These are phyloP conservation scores for Lagocephalus sceleratus DNA, from an alignment of 2,797 vertebrate genomes.

Conservation along the genomic window DNA sequence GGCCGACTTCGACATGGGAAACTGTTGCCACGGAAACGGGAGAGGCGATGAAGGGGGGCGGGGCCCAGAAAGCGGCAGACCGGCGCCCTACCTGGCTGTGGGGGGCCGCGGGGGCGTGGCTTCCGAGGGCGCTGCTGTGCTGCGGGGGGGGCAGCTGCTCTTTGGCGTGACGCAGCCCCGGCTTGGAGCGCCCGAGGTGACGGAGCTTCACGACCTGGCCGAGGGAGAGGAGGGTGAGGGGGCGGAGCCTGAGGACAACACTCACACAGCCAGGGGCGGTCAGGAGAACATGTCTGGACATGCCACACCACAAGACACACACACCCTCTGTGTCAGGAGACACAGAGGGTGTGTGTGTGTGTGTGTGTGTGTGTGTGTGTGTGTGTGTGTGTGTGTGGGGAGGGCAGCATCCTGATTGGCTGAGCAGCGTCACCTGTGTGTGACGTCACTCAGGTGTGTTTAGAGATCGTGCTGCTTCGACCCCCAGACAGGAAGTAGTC, in stretches of 20 bases:
- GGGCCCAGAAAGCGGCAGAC: too few species aligned
- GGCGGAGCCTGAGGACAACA: background rate
- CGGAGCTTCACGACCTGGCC: slow-evolving; percentile 84
- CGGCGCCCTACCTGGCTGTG: slow-evolving; percentile 78
- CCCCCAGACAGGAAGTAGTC: too few species aligned
- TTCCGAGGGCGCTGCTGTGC: slow-evolving; percentile 67
- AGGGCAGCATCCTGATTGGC: too few species aligned
- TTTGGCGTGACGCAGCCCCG: slow-evolving; percentile 78
- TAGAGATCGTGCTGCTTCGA: too few species aligned
- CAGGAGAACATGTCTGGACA: slow-evolving; percentile 14
- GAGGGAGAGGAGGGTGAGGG: background rate
- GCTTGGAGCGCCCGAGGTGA: slow-evolving; percentile 85
- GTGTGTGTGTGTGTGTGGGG: too few species aligned
- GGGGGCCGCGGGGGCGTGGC: slow-evolving; percentile 76
- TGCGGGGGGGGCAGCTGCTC: slow-evolving; percentile 80
- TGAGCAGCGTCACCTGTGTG: too few species aligned
- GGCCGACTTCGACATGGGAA: slow-evolving; percentile 87
- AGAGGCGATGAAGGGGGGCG: background rate
- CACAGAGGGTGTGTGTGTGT: too few species aligned
- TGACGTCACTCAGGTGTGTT: too few species aligned
- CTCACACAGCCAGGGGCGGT: too few species aligned
- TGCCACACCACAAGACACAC: too few species aligned
- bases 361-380: too few species aligned
- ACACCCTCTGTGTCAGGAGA: too few species aligned
- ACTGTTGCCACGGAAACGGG: slow-evolving; percentile 54